Evolutionary conservation across 1,140 invertebrate genomes (phyloP), one percentile per base, ranked within the genome.

Genomic region (Ceratitis capitata): DNA sequence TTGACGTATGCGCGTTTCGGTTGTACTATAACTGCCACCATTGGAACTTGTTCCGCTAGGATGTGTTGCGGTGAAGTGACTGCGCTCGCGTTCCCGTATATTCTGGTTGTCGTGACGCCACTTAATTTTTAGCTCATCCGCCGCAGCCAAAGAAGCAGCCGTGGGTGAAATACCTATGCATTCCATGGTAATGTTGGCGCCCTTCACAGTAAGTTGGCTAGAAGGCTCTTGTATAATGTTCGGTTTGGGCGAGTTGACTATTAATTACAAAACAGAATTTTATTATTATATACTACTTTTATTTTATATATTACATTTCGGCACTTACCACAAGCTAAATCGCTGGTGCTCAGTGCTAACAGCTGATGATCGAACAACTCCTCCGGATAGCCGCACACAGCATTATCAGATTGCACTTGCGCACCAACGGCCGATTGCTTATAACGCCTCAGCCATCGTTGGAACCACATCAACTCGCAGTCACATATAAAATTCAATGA

Each of bases 21-120:
- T 89, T 83, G 83, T 85, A 3, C 89, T 88, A 42, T 89, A 82
- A 35, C 56, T 64, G 61, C 84, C 56, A 86, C 84, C 51, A 32
- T 87, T 49, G 3, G 32, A 19, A 7, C 16, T 39, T 9, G 69
- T n/a, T 12, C 26, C 82, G 32, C 16, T 83, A 26, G 42, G 83
- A 14, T 84, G 49, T 2, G 49, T 14, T n/a, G 35, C 58, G 6
- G 58, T 19, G 1, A 26, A 12, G 42, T 45, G 42, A 0, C 86
- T 88, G 83, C 92, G 90, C 12, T 91, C 90, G 42, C 85, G 58
- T 86, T 91, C 89, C 39, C 85, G 58, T 86, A 88, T 86, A 89
- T 98, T 96, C 53, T 95, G 93, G 92, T 98, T 97, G 89, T 98
- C 96, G 90, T 97, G 97, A 88, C 96, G 97, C 98, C 98, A 99